phyloP scores from a whole-genome alignment of 2,888 invertebrate genomes.

The Xestia rhomboidea region DNA sequence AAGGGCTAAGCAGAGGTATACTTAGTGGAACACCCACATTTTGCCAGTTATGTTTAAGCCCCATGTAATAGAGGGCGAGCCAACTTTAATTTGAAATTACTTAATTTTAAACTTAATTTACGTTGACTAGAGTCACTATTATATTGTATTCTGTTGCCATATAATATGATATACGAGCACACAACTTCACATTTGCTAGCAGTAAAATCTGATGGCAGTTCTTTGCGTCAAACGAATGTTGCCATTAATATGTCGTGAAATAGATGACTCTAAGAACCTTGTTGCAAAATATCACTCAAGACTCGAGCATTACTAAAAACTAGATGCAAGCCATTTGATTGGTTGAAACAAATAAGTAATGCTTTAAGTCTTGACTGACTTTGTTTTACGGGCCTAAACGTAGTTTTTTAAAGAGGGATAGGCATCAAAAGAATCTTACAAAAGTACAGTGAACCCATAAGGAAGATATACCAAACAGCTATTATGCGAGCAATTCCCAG shows the following conservation, averaged over 20 bases:
- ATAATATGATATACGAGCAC: background rate
- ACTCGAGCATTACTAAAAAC: background rate
- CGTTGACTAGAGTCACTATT: background rate
- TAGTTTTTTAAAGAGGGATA: too few species aligned
- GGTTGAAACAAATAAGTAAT: background rate
- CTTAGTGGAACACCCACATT: too few species aligned
- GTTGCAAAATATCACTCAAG: background rate
- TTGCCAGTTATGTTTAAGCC: too few species aligned
- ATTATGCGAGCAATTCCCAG: background rate
- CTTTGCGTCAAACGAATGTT: background rate
- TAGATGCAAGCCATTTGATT: background rate
- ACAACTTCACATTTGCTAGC: background rate
- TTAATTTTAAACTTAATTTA: background rate
- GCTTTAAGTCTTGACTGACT: background rate
- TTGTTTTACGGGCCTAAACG: background rate
- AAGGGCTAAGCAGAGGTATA: too few species aligned
- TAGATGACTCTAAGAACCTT: background rate
- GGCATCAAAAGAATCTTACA: background rate
- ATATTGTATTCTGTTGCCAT: background rate
- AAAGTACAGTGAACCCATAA: slow-evolving; percentile 15
- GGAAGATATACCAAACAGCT: slow-evolving; percentile 15
- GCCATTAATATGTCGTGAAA: background rate
- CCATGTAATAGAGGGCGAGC: too few species aligned
- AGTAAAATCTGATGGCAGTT: background rate
- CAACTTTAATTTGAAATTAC: background rate